These are phyloP conservation scores for Crioceris asparagi DNA, from an alignment of 2,888 invertebrate species.

Conservation along the genomic window DNA sequence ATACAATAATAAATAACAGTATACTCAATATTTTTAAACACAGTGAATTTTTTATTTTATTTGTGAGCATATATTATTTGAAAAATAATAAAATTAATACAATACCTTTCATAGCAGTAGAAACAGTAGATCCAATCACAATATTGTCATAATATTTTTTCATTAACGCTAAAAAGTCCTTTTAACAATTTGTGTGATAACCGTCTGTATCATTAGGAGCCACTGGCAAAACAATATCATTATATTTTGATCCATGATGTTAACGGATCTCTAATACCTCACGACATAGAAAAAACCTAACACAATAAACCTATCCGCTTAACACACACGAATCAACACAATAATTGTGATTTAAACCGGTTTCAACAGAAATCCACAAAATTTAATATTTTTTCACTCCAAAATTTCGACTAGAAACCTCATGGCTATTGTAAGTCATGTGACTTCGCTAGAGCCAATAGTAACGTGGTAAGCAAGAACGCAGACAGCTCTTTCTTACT, in stretches of 20 bases:
- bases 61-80: constrained; percentile 4
- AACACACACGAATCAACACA: no score
- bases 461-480: neutral
- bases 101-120: constrained; percentile 1
- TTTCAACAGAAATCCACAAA: no score
- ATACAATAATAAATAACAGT: constrained; percentile 2
- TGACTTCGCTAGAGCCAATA: no score
- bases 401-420: no score
- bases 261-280: neutral
- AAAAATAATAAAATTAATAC: constrained; percentile 5
- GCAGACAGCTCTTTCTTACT: no score
- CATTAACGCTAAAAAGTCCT: neutral
- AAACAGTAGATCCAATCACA: neutral
- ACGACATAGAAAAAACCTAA: no score
- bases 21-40: neutral
- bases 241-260: neutral
- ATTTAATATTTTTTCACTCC: no score
- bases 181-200: neutral
- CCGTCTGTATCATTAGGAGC: neutral
- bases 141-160: neutral
- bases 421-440: no score
- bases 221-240: neutral
- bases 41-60: constrained; percentile 2
- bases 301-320: no score
- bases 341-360: no score